Percentiles rank a stretch among this genome's conserved stretches.
Conservation (phyloP, 2,888 invertebrate species). For the Chrysotoxum bicinctum region DNA sequence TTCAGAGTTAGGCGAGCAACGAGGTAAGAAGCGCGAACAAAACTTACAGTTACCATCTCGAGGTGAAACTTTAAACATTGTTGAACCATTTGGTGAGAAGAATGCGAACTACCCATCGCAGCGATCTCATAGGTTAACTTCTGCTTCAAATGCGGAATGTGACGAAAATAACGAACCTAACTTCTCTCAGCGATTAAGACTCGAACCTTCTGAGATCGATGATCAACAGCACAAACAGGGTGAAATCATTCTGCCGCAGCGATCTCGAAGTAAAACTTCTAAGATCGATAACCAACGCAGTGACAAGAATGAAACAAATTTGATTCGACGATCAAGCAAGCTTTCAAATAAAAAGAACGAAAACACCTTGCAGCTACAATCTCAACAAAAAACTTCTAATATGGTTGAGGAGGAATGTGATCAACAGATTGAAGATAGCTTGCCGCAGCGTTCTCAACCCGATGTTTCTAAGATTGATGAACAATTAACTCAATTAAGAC, state of each 20-base stretch:
- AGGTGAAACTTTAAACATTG: background rate
- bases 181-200: background rate
- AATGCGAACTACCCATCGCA: background rate
- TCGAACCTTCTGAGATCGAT: background rate
- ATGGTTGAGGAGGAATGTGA: background rate
- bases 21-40: background rate
- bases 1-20: background rate
- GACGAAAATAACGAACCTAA: background rate
- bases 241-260: background rate
- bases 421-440: background rate
- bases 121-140: background rate
- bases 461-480: background rate
- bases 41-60: background rate
- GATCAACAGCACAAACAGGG: background rate
- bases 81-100: background rate
- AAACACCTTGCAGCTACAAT: background rate
- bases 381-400: background rate
- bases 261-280: background rate
- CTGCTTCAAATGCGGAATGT: background rate
- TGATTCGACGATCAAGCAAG: background rate
- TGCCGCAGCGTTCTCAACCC: background rate
- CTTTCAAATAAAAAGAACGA: background rate
- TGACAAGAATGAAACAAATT: background rate
- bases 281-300: background rate
- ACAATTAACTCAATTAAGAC: constrained; percentile 1